Evolutionary conservation across 2,888 invertebrate genomes (phyloP).

Genomic region (Eupithecia tripunctaria): DNA sequence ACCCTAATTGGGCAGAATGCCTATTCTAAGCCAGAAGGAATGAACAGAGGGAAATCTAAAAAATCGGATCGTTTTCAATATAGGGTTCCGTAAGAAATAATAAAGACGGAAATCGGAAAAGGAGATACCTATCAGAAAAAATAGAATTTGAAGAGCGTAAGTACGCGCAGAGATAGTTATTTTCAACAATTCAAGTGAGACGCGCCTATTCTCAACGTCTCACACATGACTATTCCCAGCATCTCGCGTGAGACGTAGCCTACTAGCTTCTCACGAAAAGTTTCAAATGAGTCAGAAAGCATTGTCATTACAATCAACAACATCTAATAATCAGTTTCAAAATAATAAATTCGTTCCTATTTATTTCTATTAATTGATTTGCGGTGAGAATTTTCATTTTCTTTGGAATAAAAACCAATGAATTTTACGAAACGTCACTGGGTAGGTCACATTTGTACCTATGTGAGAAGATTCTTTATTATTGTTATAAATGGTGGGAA

Average conservation of each 20-base stretch:
- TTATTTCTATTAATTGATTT: too few relatives aligned
- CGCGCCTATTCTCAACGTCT: neutral
- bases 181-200: too few relatives aligned
- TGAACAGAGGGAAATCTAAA: slow-evolving; percentile 8
- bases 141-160: too few relatives aligned
- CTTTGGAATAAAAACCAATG: neutral
- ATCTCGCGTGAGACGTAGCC: too few relatives aligned
- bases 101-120: neutral
- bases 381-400: too few relatives aligned
- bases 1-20: slow-evolving; percentile 32
- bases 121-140: neutral
- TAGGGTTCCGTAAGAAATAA: neutral
- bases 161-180: too few relatives aligned
- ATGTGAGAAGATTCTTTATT: neutral
- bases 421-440: neutral
- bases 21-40: slow-evolving; percentile 16
- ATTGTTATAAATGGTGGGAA: neutral
- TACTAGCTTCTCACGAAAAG: neutral
- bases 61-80: slow-evolving; percentile 4
- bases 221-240: neutral
- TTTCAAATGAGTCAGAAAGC: neutral
- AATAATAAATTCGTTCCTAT: too few relatives aligned
- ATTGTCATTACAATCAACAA: neutral
- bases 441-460: neutral
- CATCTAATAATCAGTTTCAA: neutral